These are phyloP conservation scores for Sorex fumeus DNA, from an alignment of 2,113 vertebrate genomes.

Conservation along the genomic window DNA sequence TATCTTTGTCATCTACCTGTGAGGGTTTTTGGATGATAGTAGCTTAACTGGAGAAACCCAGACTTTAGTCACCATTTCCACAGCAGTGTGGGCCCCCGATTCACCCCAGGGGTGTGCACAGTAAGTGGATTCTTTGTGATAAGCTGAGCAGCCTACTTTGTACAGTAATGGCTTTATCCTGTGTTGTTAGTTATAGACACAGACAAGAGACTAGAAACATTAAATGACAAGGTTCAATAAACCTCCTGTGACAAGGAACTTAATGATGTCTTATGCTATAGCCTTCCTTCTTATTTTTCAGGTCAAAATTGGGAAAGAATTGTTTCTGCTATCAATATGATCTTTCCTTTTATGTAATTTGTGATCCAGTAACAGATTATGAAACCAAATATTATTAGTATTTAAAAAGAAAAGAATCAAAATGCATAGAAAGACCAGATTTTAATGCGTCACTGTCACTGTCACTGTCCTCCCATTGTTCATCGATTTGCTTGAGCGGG, in stretches of 20 bases:
- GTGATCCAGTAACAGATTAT: background rate
- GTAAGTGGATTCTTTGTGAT: background rate
- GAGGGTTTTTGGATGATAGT: constrained; percentile 16
- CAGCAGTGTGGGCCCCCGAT: background rate
- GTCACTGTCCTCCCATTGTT: no score
- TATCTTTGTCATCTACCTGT: background rate
- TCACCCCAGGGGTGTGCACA: no score
- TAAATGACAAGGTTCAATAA: no score
- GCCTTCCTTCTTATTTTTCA: background rate
- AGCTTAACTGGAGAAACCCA: background rate
- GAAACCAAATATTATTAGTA: background rate
- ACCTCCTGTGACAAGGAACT: background rate
- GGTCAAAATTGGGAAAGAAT: background rate
- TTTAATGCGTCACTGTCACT: no score
- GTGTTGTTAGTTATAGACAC: background rate
- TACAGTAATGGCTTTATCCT: background rate
- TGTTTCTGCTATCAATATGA: background rate
- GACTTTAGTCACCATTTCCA: background rate
- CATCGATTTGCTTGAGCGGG: no score
- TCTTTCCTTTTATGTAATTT: background rate
- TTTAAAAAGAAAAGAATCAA: background rate
- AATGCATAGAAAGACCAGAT: background rate
- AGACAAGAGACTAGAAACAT: background rate
- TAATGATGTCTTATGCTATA: background rate
- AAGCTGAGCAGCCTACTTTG: background rate